Evolutionary conservation across 2,113 vertebrate genomes (phyloP), one percentile per base, ranked within the genome.

Genomic region (Zosterops lateralis): DNA sequence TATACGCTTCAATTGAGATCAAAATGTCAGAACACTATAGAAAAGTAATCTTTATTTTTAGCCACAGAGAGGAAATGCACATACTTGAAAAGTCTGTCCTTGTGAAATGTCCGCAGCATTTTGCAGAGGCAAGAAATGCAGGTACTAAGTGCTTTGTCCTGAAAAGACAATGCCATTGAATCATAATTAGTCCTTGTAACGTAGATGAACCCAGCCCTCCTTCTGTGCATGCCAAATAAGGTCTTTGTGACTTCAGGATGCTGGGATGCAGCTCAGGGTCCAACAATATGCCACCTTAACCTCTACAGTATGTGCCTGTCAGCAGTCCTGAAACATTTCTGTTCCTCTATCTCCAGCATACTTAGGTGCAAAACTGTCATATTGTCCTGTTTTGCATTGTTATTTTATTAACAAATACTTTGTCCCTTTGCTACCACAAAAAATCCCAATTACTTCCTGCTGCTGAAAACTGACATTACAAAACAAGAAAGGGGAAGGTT

Each of bases 161-260:
- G 84, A 84, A 91, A 89, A 92, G 45, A 82, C 48, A 79, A 66
- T 92, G 17, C 17, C 28, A 53, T 24, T 87, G 93, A 87, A 96
- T 95, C 89, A 64, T 72, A 89, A 96, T 91, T 92, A 87, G 57
- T 75, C 40, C 40, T 67, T 82, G n/a, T 72, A 82, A 84, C 38
- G 38, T 76, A 78, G 75, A 84, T 72, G 95, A 82, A 82, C 26
- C 7, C 40, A 54, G 0, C 22, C 36, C 14, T 91, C 5, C 57
- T 91, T 68, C 81, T 40, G 19, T 84, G 93, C 25, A 40, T 75
- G 54, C 45, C 81, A 91, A 31, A 32, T 44, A 75, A 70, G 17
- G 13, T 78, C 36, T 60, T 50, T 29, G 9, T 2, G n/a, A n/a
- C 57, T 87, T 82, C 40, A 38, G 62, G 70, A 76, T 44, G n/a